phyloP scores from a whole-genome alignment of 1,140 invertebrate species.

The Heterodera schachtii region DNA sequence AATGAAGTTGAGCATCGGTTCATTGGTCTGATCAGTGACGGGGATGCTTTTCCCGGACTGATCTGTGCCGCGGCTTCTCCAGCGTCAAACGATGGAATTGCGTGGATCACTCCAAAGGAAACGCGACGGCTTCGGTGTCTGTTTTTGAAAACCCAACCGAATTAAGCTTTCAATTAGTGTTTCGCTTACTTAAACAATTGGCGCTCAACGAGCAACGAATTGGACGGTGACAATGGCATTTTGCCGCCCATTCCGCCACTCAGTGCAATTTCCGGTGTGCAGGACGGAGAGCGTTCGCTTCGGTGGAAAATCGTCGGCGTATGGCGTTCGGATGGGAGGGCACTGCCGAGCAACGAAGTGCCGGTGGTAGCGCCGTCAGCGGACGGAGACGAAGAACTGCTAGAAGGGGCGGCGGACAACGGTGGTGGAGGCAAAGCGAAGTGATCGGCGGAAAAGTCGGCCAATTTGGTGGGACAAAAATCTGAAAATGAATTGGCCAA shows the following conservation, averaged over 20 bases:
- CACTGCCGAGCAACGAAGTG: constrained; percentile 14
- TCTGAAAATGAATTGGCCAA: constrained; percentile 9
- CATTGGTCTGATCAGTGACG: constrained; percentile 16
- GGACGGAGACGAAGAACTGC: constrained; percentile 17
- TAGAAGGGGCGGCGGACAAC: neutral
- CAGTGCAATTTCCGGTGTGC: neutral
- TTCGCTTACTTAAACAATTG: constrained; percentile 1
- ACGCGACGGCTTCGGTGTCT: constrained; percentile 53
- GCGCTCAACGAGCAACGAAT: constrained; percentile 12
- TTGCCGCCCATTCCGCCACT: neutral
- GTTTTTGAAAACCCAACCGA: neutral
- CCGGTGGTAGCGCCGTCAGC: constrained; percentile 8
- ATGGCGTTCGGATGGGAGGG: constrained; percentile 2
- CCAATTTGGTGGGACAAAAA: constrained; percentile 30
- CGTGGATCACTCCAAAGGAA: constrained; percentile 51
- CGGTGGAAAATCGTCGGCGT: neutral
- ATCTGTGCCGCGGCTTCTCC: neutral
- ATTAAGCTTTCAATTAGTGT: neutral
- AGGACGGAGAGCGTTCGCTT: constrained; percentile 23
- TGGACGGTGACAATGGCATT: constrained; percentile 10
- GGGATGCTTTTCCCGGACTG: constrained; percentile 2
- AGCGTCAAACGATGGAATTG: constrained; percentile 42
- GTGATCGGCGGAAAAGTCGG: constrained; percentile 21
- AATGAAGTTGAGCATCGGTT: constrained; percentile 10
- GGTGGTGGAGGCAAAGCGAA: neutral